Conservation (phyloP, 2,797 vertebrate species). For the Botia kubotai region DNA sequence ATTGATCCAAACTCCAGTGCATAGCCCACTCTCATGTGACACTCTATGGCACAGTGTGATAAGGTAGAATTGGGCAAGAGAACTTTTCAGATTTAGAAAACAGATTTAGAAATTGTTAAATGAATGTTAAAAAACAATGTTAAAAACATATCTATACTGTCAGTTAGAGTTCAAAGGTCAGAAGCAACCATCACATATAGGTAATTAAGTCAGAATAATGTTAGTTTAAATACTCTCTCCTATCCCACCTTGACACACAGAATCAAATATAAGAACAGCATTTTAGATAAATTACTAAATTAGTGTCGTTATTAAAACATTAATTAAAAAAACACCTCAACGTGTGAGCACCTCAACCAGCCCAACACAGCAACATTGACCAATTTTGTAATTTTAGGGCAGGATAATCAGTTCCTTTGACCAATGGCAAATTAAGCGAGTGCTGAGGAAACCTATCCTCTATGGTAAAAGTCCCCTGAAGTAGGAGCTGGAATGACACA, state of each 20-base stretch:
- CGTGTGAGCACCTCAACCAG: not conserved
- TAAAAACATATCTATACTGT: not conserved
- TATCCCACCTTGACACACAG: too few species aligned
- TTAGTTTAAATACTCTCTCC: too few species aligned
- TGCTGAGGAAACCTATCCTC: not conserved
- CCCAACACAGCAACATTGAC: not conserved
- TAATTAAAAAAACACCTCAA: not conserved
- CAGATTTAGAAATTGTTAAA: not conserved
- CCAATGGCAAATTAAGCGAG: too few species aligned
- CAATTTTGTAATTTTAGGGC: not conserved
- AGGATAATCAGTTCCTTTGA: too few species aligned
- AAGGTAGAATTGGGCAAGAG: constrained; percentile 54
- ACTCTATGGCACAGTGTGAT: constrained; percentile 24
- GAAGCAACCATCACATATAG: not conserved
- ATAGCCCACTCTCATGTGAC: constrained; percentile 19
- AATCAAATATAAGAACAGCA: too few species aligned
- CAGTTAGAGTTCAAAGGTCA: constrained; percentile 7
- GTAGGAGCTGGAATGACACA: not conserved
- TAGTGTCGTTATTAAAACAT: not conserved
- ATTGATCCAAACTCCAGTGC: constrained; percentile 47
- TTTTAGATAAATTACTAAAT: too few species aligned
- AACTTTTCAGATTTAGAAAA: not conserved
- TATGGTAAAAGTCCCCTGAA: constrained; percentile 9
- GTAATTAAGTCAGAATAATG: not conserved
- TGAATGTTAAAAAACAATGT: not conserved